Evolutionary conservation across 2,797 vertebrate genomes (phyloP).

Genomic region (Ficedula albicollis): DNA sequence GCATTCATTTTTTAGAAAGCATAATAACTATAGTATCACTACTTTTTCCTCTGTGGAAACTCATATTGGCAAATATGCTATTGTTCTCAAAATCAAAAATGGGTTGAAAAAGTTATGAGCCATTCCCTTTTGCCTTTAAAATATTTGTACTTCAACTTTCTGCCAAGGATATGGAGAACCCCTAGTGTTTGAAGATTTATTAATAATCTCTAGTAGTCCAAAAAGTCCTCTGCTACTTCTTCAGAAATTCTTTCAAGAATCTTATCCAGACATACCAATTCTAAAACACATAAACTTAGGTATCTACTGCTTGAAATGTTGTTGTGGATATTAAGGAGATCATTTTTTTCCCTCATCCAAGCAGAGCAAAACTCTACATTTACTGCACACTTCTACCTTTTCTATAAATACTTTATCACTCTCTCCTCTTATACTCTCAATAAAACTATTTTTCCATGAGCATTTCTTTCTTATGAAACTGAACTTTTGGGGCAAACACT

Average conservation of each 20-base stretch:
- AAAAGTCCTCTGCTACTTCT: background rate
- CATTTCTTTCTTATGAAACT: background rate
- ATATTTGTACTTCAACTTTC: background rate
- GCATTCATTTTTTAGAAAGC: background rate
- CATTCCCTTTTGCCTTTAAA: background rate
- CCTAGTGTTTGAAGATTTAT: slow-evolving; percentile 1
- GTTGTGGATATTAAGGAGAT: background rate
- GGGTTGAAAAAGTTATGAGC: background rate
- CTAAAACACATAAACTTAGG: background rate
- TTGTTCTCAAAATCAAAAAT: background rate
- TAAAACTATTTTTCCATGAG: background rate
- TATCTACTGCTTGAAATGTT: background rate
- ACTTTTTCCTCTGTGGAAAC: background rate
- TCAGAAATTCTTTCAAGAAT: background rate
- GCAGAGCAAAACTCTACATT: background rate
- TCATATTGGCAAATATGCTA: background rate
- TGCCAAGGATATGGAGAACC: slow-evolving; percentile 9
- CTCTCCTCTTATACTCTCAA: background rate
- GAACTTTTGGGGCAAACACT: background rate
- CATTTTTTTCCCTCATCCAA: background rate
- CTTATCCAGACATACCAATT: background rate
- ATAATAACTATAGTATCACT: background rate
- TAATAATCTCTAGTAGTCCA: background rate
- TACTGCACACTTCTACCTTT: background rate
- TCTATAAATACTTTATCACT: background rate